Evolutionary conservation across 2,888 invertebrate genomes (phyloP), one percentile per base, ranked within the genome.

Genomic region (Synergus laeviventris): DNA sequence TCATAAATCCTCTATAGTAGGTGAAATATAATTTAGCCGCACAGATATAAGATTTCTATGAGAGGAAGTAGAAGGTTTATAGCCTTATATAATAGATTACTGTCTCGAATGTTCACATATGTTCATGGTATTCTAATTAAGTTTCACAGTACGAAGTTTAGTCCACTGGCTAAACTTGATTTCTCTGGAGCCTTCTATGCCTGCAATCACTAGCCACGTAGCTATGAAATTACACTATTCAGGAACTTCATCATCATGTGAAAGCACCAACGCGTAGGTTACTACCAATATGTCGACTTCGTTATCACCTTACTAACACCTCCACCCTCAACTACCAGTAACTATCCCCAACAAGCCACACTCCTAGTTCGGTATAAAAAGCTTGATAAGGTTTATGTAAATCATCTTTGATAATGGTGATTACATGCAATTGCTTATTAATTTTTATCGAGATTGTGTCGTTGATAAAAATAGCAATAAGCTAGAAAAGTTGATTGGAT

Each of bases 111-210:
- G 31, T 49, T 49, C 31, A 5, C 31, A 31, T 31, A 45, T 24
- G 42, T 9, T 66, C 66, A 66, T 45, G 66, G 66, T 39, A 66
- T 66, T 66, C 45, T 66, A 66, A 66, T 66, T 42, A 45, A 45
- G 49, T 70, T 70, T 70, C 31, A 70, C 45, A 70, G 49, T 70
- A 49, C 45, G 70, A 70, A 70, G 70, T 31, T 70, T 70, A 31
- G 31, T 45, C 24, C 70, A 31, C 42, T 70, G 7, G 31, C 45
- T 49, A n/a, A 49, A 70, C 70, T 70, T 70, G 49, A 70, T 70
- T 70, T 49, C 70, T 45, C 70, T 70, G n/a, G 70, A 70, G 70
- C 21, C 66, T 66, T 42, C 42, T 66, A 24, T 24, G 64, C 49
- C 24, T 24, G 70, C 70, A 70, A 70, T 70, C 70, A 70, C 70